A percentile compares a stretch with the other conserved stretches of the same genome.
These are phyloP conservation scores for Nothoprocta perdicaria DNA, from an alignment of 2,113 vertebrate species.

Conservation along the genomic window DNA sequence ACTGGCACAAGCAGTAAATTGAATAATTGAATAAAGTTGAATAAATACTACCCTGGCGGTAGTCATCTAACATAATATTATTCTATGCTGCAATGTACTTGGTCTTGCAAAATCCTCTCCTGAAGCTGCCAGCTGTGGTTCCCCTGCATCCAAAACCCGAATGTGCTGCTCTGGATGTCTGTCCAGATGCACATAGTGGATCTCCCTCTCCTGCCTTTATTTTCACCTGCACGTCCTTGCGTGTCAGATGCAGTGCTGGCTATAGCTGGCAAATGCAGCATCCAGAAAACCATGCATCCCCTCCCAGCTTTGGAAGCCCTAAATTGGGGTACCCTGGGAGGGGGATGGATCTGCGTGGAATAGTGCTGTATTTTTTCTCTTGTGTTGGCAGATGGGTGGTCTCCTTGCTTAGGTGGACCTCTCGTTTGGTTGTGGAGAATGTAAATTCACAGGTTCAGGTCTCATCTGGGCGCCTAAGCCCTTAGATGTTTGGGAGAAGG, in stretches of 20 bases:
- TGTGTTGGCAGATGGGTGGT: not conserved
- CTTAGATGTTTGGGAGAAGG: not conserved
- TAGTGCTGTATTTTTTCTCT: not conserved
- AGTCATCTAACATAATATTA: not conserved
- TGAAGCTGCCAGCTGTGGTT: rapidly evolving
- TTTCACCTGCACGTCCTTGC: not conserved
- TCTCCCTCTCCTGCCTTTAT: not conserved
- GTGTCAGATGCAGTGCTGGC: rapidly evolving
- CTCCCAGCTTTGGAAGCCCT: not conserved
- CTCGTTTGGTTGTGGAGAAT: not conserved
- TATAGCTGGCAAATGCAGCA: too few relatives aligned
- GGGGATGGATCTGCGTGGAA: rapidly evolving
- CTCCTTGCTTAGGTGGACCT: not conserved
- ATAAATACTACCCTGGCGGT: not conserved
- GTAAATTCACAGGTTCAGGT: not conserved
- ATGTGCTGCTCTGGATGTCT: not conserved
- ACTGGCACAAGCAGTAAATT: not conserved
- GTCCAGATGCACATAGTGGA: not conserved
- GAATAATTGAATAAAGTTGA: not conserved
- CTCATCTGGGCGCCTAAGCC: not conserved
- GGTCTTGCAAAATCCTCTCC: not conserved
- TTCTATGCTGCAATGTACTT: not conserved
- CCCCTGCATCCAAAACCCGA: not conserved
- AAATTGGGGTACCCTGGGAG: rapidly evolving
- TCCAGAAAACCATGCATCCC: not conserved